Base-by-base conservation (phyloP, 2,888 invertebrate genomes). In the Malthinus flaveolus region DNA sequence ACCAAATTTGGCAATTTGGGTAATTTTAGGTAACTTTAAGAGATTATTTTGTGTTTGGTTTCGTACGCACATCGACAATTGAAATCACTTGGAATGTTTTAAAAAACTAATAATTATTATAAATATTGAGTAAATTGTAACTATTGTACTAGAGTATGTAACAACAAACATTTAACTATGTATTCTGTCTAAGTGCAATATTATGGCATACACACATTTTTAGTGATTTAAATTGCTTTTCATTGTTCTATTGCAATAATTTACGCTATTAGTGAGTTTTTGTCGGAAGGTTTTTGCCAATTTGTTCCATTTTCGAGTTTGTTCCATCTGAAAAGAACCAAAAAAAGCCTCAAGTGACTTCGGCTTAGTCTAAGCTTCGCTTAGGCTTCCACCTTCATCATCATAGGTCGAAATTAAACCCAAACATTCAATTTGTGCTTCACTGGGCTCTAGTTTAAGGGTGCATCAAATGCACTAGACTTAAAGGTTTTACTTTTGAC, bases 111-210 rank as follows among this genome's bases (percentile, higher is more conserved):
- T 49, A n/a, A n/a, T n/a, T n/a, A 37, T 47, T 46, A 49, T 47
- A 50, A 49, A 49, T 54, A 54, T 50, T 50, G 50, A 60, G 50
- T 56, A 55, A 51, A 44, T 51, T 36, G 50, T 56, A 55, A 60
- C 60, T 60, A 60, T 56, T 60, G 60, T 60, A 56, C 56, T 56
- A 56, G 47, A 48, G 51, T 56, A 56, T 58, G 53, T 60, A 60
- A 60, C 60, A 60, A 60, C 56, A 56, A 60, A 60, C 60, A 60
- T 60, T 60, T 49, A 60, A 60, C 60, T 60, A 60, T 56, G 50
- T 49, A 56, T 58, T 35, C 37, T 56, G 50, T 59, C 59, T 59
- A 59, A 59, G 59, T 59, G 59, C 59, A 49, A 49, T 56, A 56
- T 55, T 60, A 56, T 60, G 60, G 56, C 60, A 48, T 48, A 59